phyloP scores from a whole-genome alignment of 2,888 invertebrate species.

The Phyto melanocephala region DNA sequence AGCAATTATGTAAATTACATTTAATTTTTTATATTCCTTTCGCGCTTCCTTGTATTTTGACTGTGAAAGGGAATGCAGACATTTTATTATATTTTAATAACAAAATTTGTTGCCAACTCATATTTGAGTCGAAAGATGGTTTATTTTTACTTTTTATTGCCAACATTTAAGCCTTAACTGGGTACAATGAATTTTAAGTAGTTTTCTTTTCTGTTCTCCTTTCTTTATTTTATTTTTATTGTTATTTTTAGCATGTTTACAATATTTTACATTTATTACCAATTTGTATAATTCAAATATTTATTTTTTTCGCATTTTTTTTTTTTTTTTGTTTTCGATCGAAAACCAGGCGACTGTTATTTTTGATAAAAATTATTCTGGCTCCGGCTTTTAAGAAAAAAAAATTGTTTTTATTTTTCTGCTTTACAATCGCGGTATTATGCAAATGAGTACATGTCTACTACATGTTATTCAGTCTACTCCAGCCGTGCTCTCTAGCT shows the following conservation, averaged over 20 bases:
- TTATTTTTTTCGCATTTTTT: background rate
- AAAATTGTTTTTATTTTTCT: conserved; percentile 18
- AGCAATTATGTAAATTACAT: conserved; percentile 63
- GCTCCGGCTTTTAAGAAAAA: conserved; percentile 32
- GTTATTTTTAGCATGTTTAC: conserved; percentile 50
- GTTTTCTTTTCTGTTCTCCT: conserved; percentile 28
- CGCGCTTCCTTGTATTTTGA: background rate
- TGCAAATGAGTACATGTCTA: conserved; percentile 63
- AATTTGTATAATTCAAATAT: conserved; percentile 53
- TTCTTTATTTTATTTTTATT: conserved; percentile 8
- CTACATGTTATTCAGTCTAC: conserved; percentile 48
- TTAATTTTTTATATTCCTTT: conserved; percentile 34
- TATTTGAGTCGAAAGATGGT: background rate
- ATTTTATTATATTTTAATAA: conserved; percentile 50
- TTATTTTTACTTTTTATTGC: background rate
- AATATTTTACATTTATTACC: conserved; percentile 63
- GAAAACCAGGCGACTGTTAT: conserved; percentile 51
- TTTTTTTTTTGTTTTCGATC: conserved; percentile 1
- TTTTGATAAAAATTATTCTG: conserved; percentile 50
- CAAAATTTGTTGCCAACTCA: conserved; percentile 33
- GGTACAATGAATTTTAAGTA: conserved; percentile 64
- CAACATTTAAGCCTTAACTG: conserved; percentile 39
- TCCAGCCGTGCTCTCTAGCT: conserved; percentile 40
- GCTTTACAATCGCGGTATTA: conserved; percentile 58
- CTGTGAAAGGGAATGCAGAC: conserved; percentile 25